These are phyloP conservation scores for Potamarius usumacintae DNA, from an alignment of 2,113 vertebrate genomes.

Conservation along the genomic window DNA sequence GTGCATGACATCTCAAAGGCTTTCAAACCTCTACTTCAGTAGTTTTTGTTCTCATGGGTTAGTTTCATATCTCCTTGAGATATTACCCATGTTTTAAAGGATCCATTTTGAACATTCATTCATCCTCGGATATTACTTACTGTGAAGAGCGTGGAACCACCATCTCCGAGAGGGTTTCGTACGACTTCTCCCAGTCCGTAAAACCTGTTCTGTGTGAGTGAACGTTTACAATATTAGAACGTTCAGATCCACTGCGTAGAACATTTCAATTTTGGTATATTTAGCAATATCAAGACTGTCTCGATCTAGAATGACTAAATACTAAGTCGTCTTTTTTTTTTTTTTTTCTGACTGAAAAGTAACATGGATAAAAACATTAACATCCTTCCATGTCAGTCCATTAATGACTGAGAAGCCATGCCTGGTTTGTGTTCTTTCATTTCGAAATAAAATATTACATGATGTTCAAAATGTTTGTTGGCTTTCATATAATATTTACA, in stretches of 20 bases:
- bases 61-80: background rate
- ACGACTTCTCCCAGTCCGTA: slow-evolving; percentile 91
- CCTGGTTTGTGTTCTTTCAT: background rate
- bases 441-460: background rate
- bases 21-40: background rate
- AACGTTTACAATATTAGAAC: slow-evolving; percentile 19
- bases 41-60: background rate
- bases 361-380: background rate
- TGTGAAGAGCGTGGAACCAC: slow-evolving; percentile 95
- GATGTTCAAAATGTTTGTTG: background rate
- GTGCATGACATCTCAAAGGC: background rate
- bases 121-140: slow-evolving; percentile 72
- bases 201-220: slow-evolving; percentile 79
- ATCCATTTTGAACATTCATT: background rate
- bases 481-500: background rate
- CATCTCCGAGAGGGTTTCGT: slow-evolving; percentile 96
- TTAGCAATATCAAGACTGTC: background rate
- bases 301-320: background rate
- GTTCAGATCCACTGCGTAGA: background rate
- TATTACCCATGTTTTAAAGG: background rate
- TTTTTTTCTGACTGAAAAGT: background rate
- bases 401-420: background rate
- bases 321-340: background rate
- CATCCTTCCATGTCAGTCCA: background rate
- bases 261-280: background rate